Conservation (phyloP, 2,797 vertebrate genomes). For the Macrochelys suwanniensis region DNA sequence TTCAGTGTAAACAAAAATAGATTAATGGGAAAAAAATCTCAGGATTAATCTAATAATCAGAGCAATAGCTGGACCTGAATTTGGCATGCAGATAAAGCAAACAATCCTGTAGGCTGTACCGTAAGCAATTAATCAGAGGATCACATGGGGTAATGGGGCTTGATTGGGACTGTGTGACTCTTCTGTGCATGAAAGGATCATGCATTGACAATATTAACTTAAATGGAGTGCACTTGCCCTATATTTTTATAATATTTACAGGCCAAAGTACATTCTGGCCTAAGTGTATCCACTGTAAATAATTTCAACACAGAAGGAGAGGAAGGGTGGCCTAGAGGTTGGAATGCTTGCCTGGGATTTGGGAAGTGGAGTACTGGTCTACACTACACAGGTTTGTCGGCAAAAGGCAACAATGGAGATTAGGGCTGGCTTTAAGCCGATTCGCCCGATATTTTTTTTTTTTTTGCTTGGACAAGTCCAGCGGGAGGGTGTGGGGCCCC, state of each 20-base stretch:
- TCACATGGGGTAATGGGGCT: background rate
- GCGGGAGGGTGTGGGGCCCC: no score
- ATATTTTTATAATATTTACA: no score
- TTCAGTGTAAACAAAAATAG: background rate
- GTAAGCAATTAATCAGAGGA: background rate
- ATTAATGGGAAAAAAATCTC: background rate
- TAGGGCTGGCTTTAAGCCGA: no score
- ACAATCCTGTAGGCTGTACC: background rate
- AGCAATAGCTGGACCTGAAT: background rate
- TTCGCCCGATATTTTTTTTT: no score
- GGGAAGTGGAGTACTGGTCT: background rate
- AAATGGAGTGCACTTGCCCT: background rate
- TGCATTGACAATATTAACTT: background rate
- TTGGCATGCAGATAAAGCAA: background rate
- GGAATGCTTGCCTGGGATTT: background rate
- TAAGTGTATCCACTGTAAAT: background rate
- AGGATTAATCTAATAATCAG: background rate
- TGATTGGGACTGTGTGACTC: background rate
- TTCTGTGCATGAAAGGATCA: background rate
- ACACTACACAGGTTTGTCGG: no score
- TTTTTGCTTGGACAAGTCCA: no score
- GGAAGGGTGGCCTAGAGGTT: background rate
- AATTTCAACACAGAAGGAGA: background rate
- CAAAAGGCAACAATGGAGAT: no score
- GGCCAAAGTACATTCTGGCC: background rate